These are phyloP conservation scores for Malacoctenus gilli DNA, from an alignment of 2,797 vertebrate species.

Conservation along the genomic window DNA sequence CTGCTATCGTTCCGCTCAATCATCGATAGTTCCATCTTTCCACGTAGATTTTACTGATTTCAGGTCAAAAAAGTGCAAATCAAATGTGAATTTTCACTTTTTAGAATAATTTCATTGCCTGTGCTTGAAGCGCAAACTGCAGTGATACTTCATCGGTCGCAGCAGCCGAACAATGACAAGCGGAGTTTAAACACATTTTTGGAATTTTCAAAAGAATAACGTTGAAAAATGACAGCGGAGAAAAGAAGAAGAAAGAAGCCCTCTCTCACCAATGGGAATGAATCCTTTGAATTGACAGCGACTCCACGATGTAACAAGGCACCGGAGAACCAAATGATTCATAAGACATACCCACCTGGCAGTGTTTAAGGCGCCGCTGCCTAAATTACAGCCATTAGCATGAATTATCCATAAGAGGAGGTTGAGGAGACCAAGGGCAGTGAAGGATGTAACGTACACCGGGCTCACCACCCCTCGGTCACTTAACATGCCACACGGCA, in stretches of 20 bases:
- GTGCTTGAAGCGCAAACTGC: too few species aligned
- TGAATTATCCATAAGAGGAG: slow-evolving; percentile 60
- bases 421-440: slow-evolving; percentile 38
- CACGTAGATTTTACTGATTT: too few species aligned
- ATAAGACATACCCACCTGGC: slow-evolving; percentile 26
- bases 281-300: slow-evolving; percentile 10
- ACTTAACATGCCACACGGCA: slow-evolving; percentile 38
- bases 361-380: slow-evolving; percentile 28
- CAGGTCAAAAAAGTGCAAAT: too few species aligned
- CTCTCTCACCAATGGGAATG: slow-evolving; percentile 1
- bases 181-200: too few species aligned
- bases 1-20: too few species aligned
- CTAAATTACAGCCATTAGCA: slow-evolving; percentile 48
- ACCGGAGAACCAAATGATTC: slow-evolving; percentile 12
- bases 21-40: too few species aligned
- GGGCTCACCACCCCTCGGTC: slow-evolving; percentile 21
- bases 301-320: slow-evolving; percentile 2
- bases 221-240: not conserved
- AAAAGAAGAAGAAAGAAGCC: not conserved
- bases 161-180: too few species aligned
- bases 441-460: slow-evolving; percentile 34
- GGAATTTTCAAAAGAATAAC: too few species aligned
- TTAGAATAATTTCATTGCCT: too few species aligned
- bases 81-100: too few species aligned
- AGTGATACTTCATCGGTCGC: too few species aligned